Percentiles rank a stretch among this genome's conserved stretches.
Evolutionary conservation across 2,797 vertebrate species (phyloP).

Genomic region (Spizella passerina): DNA sequence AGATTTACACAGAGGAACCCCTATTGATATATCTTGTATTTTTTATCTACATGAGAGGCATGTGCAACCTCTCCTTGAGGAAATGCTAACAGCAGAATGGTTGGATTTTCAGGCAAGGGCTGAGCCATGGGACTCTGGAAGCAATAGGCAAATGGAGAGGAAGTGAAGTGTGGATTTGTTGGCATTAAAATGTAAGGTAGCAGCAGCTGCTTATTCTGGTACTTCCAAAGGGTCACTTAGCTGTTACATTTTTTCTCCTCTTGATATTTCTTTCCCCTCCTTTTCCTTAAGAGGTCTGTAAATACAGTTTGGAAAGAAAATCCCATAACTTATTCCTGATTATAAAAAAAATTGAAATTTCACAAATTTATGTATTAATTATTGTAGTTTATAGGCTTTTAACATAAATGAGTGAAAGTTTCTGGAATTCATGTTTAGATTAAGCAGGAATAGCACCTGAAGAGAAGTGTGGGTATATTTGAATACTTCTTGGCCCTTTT

Average conservation of each 20-base stretch:
- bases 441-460: neutral
- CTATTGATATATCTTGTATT: neutral
- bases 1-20: neutral
- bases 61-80: neutral
- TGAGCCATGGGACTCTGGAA: neutral
- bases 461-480: neutral
- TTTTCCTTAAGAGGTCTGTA: neutral
- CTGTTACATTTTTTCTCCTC: neutral
- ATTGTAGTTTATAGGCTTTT: neutral
- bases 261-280: neutral
- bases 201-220: neutral
- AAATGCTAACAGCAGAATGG: neutral
- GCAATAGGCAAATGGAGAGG: neutral
- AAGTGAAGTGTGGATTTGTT: neutral
- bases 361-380: neutral
- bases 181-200: neutral
- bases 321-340: rapidly evolving
- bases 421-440: neutral
- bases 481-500: neutral
- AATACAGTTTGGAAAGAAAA: neutral
- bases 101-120: neutral
- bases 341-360: rapidly evolving
- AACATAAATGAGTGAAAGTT: neutral
- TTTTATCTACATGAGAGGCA: neutral
- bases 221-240: neutral